Evolutionary conservation across 2,797 vertebrate species (phyloP).

Genomic region (Triplophysa yarkandensis): DNA sequence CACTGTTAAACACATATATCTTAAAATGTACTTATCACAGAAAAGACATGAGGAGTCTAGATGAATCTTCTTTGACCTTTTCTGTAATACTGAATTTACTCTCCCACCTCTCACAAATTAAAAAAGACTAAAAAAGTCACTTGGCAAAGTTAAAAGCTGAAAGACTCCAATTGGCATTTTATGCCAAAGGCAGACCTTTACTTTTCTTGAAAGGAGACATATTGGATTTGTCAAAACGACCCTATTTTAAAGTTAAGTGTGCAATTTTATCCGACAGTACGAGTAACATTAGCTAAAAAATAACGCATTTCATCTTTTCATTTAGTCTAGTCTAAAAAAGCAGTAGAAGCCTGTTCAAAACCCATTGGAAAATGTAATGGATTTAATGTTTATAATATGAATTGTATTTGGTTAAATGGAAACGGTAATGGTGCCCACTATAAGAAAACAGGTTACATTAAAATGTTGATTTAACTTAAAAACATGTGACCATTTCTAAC

Average conservation of each 20-base stretch:
- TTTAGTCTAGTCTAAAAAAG: too few relatives aligned
- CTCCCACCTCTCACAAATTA: background rate
- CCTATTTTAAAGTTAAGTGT: background rate
- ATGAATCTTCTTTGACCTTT: background rate
- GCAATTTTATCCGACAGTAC: too few relatives aligned
- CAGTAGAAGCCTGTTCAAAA: too few relatives aligned
- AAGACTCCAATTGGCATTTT: background rate
- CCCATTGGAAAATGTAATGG: too few relatives aligned
- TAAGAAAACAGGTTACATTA: too few relatives aligned
- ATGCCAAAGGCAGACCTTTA: background rate
- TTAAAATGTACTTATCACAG: slow-evolving; percentile 6
- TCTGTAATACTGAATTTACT: background rate
- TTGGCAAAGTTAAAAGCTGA: background rate
- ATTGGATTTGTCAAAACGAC: background rate
- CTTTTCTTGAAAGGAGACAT: background rate
- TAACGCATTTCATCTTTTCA: background rate
- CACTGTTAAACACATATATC: background rate
- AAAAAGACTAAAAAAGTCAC: background rate
- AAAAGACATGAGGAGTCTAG: slow-evolving; percentile 6
- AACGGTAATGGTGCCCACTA: too few relatives aligned
- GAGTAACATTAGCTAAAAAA: background rate
- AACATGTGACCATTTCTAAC: too few relatives aligned
- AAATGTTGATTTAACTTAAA: too few relatives aligned
- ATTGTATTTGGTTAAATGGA: too few relatives aligned
- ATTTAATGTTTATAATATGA: too few relatives aligned